Evolutionary conservation across 2,113 vertebrate genomes (phyloP).

Genomic region (Nyctibius bracteatus): DNA sequence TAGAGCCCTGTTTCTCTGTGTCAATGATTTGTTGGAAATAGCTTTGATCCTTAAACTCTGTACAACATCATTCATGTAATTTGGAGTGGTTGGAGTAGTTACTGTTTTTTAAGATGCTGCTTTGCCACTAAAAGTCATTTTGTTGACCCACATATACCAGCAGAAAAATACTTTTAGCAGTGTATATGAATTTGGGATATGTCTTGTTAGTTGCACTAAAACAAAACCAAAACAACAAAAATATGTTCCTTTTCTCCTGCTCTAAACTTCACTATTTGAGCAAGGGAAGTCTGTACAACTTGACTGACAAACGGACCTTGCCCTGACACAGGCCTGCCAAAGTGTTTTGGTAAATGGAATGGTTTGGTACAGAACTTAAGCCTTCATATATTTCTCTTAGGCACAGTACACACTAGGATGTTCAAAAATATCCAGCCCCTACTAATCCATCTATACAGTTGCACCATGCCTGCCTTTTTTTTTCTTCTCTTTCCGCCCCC

Average conservation of each 20-base stretch:
- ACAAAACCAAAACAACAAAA: background rate
- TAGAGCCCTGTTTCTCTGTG: background rate
- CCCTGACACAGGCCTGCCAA: background rate
- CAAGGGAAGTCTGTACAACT: background rate
- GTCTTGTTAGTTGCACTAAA: background rate
- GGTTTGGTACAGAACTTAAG: background rate
- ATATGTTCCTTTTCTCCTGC: background rate
- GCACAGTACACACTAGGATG: background rate
- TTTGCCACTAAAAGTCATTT: background rate
- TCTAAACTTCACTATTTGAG: background rate
- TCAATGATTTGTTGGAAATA: background rate
- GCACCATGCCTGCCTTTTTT: background rate
- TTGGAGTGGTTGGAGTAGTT: background rate
- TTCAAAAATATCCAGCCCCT: background rate
- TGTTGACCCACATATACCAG: background rate
- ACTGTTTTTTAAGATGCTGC: background rate
- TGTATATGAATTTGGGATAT: background rate
- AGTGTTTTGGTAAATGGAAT: background rate
- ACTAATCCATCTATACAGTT: background rate
- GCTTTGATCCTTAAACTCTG: background rate
- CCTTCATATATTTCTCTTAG: background rate
- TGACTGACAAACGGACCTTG: background rate
- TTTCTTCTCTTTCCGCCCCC: fast-evolving
- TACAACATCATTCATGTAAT: background rate
- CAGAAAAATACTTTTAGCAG: background rate